phyloP scores from a whole-genome alignment of 2,888 invertebrate genomes.

The Oxytorus armatus region DNA sequence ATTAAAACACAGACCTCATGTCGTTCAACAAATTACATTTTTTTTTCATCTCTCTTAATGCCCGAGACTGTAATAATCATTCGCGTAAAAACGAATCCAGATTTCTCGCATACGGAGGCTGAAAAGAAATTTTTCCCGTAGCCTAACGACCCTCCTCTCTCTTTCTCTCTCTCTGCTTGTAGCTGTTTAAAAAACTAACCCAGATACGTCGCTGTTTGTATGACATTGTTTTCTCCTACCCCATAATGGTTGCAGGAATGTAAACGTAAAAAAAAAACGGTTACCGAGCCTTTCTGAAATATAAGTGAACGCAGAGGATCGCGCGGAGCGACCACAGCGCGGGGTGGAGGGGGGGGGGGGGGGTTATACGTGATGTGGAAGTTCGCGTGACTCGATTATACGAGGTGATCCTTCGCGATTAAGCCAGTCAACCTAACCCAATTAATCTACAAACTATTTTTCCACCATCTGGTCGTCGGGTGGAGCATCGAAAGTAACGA shows the following conservation, averaged over 20 bases:
- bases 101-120: background rate
- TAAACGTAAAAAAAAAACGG: constrained; percentile 43
- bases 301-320: constrained; percentile 22
- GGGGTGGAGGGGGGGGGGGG: background rate
- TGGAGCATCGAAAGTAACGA: background rate
- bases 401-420: constrained; percentile 71
- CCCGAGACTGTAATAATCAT: background rate
- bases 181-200: background rate
- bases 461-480: background rate
- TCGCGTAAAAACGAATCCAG: background rate
- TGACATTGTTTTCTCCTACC: constrained; percentile 1
- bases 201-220: constrained; percentile 9
- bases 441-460: constrained; percentile 66
- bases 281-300: constrained; percentile 22
- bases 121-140: background rate
- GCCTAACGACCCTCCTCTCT: constrained; percentile 8
- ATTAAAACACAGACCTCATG: no score
- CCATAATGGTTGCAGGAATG: constrained; percentile 27
- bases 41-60: no score
- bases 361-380: constrained; percentile 3
- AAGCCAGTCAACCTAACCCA: constrained; percentile 74
- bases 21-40: no score
- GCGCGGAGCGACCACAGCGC: constrained; percentile 7
- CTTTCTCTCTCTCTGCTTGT: background rate
- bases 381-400: constrained; percentile 66